A percentile compares a stretch with the other conserved stretches of the same genome.
Evolutionary conservation across 2,797 vertebrate genomes (phyloP).

Genomic region (Darevskia mixta): DNA sequence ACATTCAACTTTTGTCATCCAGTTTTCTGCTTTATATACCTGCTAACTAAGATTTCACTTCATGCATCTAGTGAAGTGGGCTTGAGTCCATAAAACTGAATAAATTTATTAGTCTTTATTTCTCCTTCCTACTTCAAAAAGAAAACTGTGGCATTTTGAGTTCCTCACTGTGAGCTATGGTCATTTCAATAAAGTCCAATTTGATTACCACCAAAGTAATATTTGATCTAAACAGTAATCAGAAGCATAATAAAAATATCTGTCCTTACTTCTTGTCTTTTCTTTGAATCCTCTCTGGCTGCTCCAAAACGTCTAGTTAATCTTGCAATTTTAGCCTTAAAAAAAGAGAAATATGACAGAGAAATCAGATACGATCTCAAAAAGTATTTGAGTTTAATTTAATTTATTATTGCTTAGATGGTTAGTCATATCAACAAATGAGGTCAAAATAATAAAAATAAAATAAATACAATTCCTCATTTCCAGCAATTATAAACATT

Average conservation of each 20-base stretch:
- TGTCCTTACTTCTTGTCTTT: conserved; percentile 86
- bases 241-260: neutral
- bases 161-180: neutral
- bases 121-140: neutral
- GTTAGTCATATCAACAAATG: neutral
- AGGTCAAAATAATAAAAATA: neutral
- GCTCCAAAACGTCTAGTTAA: conserved; percentile 95
- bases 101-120: no score
- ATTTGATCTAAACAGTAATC: conserved; percentile 23
- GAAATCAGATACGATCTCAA: neutral
- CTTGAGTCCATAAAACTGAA: no score
- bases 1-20: no score
- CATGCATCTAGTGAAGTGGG: no score
- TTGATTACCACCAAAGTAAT: neutral
- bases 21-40: no score
- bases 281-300: conserved; percentile 90
- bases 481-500: neutral
- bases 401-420: neutral
- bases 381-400: neutral
- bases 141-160: neutral
- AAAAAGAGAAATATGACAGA: conserved; percentile 36
- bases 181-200: neutral
- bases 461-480: neutral
- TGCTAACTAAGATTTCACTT: no score
- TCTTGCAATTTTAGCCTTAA: conserved; percentile 91